A percentile compares a stretch with the other conserved stretches of the same genome.
Conservation (phyloP, 2,113 vertebrate genomes). For the Hucho hucho region DNA sequence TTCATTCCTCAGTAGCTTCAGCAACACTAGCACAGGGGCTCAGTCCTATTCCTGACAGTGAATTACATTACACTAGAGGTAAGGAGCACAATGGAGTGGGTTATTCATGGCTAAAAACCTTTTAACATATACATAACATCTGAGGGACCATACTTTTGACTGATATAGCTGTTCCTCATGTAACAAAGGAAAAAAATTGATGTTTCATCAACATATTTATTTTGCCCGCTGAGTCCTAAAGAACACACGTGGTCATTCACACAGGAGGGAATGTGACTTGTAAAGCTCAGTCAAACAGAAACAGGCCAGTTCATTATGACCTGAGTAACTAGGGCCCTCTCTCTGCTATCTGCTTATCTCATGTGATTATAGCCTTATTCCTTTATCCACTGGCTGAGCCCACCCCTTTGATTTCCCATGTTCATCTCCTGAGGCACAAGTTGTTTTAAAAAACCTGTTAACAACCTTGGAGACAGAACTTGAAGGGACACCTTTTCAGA, state of each 20-base stretch:
- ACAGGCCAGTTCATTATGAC: constrained; percentile 31
- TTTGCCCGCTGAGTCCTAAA: not conserved
- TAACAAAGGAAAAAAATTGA: not conserved
- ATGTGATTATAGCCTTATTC: constrained; percentile 48
- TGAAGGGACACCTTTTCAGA: too few relatives aligned
- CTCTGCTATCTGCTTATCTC: constrained; percentile 42
- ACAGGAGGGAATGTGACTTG: not conserved
- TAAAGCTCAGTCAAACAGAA: constrained; percentile 29
- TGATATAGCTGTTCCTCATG: not conserved
- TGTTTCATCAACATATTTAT: not conserved
- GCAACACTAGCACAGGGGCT: constrained; percentile 28
- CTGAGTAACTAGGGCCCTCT: constrained; percentile 24
- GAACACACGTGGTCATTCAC: not conserved
- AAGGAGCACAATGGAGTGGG: constrained; percentile 23
- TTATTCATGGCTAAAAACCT: too few relatives aligned
- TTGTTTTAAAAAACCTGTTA: constrained; percentile 1
- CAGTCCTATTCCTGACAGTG: constrained; percentile 34
- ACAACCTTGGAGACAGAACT: constrained; percentile 4
- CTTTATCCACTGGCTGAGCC: constrained; percentile 38
- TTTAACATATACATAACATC: not conserved
- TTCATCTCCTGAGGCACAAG: not conserved
- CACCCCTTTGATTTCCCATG: constrained; percentile 36
- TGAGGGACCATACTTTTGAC: not conserved
- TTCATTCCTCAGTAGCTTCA: constrained; percentile 49
- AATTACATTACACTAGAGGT: constrained; percentile 56